Evolutionary conservation across 2,113 vertebrate species (phyloP).

Genomic region (Genyomyrus donnyi): DNA sequence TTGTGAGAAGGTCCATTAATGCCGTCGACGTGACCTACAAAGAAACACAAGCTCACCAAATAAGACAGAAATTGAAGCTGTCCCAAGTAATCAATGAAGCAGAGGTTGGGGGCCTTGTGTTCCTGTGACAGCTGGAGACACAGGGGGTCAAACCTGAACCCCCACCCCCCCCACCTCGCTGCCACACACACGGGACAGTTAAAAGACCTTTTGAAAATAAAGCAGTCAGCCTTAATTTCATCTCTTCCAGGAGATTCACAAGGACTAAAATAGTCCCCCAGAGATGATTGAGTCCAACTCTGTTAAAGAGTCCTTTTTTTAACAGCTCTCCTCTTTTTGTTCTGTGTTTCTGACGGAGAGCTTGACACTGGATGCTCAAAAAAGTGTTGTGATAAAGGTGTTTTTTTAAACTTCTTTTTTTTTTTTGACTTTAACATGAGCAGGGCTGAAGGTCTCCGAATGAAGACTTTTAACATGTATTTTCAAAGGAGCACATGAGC

Average conservation of each 20-base stretch:
- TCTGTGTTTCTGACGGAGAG: slow-evolving; percentile 41
- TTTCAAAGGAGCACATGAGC: slow-evolving; percentile 31
- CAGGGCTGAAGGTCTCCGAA: slow-evolving; percentile 29
- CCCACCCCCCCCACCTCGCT: background rate
- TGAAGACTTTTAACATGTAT: slow-evolving; percentile 29
- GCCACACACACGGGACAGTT: background rate
- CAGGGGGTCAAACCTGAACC: background rate
- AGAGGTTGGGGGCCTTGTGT: background rate
- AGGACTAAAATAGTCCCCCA: slow-evolving; percentile 3
- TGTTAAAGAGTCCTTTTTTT: slow-evolving; percentile 43
- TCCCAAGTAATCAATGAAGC: background rate
- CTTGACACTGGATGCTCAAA: slow-evolving; percentile 36
- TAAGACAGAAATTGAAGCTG: slow-evolving; percentile 12
- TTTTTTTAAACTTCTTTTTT: background rate
- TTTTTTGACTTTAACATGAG: slow-evolving; percentile 24
- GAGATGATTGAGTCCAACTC: slow-evolving; percentile 33
- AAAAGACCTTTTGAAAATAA: slow-evolving; percentile 10
- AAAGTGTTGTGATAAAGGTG: background rate
- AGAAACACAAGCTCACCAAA: background rate
- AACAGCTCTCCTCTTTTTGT: slow-evolving; percentile 42
- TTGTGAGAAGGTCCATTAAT: slow-evolving; percentile 20
- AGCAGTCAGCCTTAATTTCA: slow-evolving; percentile 25
- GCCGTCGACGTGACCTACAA: background rate
- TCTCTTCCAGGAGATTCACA: slow-evolving; percentile 9
- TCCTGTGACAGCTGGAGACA: background rate